Evolutionary conservation across 2,888 invertebrate genomes (phyloP), one percentile per base, ranked within the genome.

Genomic region (Eupithecia exiguata): DNA sequence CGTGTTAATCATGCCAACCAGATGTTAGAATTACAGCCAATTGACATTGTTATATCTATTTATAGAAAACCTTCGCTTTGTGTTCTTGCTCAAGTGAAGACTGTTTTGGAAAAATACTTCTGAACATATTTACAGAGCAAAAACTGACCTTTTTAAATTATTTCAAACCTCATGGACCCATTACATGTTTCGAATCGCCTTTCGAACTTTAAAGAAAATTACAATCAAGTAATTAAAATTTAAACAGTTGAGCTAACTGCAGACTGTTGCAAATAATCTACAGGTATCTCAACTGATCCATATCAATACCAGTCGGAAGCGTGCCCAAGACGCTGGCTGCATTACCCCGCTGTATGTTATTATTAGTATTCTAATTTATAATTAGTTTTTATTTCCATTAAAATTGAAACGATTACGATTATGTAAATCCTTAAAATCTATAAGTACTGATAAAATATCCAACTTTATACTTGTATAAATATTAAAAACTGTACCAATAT

Each of bases 1-100:
- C 70, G 67, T 73, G 73, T 70, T 70, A 73, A 73, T 73, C 73
- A 70, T 62, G 36, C 68, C 72, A 62, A 61, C 66, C 72, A 69
- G 69, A 70, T 73, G 69, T 70, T 69, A 49, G 72, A 72, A 68
- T 71, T 71, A 68, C 66, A 66, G 66, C 66, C 66, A 66, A 66
- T 66, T 66, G 66, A 66, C 66, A 66, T 66, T 66, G 66, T 38
- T 65, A 38, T 38, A 38, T 1, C 18, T 35, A 62, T 21, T 53
- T 21, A 53, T 53, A n/a, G 49, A 9, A 21, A 3, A 58, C 58
- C 12, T 25, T 58, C 25, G 58, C 25, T 58, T 58, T 25, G 25
- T 58, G 58, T 58, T 58, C 58, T 58, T 53, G 49, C n/a, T 53
- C 10, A n/a, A n/a, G 21, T 21, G 21, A 21, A 18, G 18, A 49